Evolutionary conservation across 2,888 invertebrate species (phyloP).

Genomic region (Dendrolimus houi): DNA sequence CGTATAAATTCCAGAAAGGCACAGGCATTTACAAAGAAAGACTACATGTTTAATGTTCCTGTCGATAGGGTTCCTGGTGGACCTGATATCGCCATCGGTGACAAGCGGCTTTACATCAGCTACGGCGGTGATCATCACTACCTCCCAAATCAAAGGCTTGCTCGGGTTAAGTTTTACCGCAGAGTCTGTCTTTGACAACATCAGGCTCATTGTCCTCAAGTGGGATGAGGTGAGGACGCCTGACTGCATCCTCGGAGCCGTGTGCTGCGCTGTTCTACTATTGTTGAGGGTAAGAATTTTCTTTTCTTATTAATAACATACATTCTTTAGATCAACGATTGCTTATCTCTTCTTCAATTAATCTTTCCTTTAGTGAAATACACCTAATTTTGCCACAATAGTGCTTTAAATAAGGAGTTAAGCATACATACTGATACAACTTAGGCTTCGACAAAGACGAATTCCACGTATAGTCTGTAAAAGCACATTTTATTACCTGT

Average conservation of each 20-base stretch:
- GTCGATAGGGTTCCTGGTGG: slow-evolving; percentile 85
- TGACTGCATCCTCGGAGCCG: slow-evolving; percentile 81
- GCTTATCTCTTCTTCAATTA: too few species aligned
- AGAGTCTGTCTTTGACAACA: slow-evolving; percentile 79
- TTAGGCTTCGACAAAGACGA: too few species aligned
- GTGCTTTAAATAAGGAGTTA: too few species aligned
- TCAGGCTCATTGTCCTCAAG: slow-evolving; percentile 62
- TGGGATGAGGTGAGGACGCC: slow-evolving; percentile 67
- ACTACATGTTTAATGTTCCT: neutral
- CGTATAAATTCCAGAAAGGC: too few species aligned
- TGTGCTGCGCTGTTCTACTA: slow-evolving; percentile 80
- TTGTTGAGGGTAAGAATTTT: slow-evolving; percentile 77
- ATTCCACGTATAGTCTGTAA: too few species aligned
- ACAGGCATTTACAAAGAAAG: too few species aligned
- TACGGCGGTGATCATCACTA: slow-evolving; percentile 86
- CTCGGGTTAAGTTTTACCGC: slow-evolving; percentile 82
- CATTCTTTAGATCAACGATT: too few species aligned
- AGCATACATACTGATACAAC: too few species aligned
- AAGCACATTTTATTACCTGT: too few species aligned
- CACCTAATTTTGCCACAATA: too few species aligned
- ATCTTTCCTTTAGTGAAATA: too few species aligned
- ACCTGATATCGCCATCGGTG: slow-evolving; percentile 89
- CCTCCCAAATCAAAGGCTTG: slow-evolving; percentile 84
- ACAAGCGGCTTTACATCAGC: slow-evolving; percentile 91
- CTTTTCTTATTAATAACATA: neutral